Evolutionary conservation across 2,113 vertebrate species (phyloP).

Genomic region (Odocoileus hemionus): DNA sequence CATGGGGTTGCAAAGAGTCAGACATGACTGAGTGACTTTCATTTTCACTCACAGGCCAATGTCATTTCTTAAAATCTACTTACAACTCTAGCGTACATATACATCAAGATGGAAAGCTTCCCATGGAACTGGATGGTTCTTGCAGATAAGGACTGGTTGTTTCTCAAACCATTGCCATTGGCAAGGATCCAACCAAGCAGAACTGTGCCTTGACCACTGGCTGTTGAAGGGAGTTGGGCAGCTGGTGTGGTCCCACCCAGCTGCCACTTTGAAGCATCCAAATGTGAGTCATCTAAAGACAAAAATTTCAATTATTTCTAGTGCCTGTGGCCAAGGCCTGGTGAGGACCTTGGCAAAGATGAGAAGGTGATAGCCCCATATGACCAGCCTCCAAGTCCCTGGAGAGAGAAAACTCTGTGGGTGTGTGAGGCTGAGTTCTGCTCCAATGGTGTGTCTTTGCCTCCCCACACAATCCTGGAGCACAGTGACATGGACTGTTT

Average conservation of each 20-base stretch:
- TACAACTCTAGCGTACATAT: too few species aligned
- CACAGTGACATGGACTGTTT: not conserved
- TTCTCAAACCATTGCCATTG: not conserved
- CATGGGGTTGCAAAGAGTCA: not conserved
- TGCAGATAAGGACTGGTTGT: not conserved
- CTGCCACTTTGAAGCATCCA: not conserved
- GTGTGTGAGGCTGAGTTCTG: not conserved
- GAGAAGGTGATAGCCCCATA: not conserved
- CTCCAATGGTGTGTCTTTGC: accelerated
- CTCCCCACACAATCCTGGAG: too few species aligned
- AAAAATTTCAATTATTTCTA: not conserved
- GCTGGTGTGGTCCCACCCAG: not conserved
- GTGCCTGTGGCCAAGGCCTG: accelerated
- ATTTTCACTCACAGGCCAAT: not conserved
- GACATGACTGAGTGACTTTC: not conserved
- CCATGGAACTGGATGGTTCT: not conserved
- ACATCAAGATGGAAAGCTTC: not conserved
- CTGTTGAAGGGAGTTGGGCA: accelerated
- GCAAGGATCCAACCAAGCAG: not conserved
- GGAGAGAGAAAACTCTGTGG: not conserved
- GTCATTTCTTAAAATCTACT: not conserved
- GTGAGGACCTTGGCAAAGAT: not conserved
- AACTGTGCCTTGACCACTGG: accelerated
- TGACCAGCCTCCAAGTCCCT: not conserved
- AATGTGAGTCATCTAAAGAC: not conserved